phyloP scores from a whole-genome alignment of 2,888 invertebrate species.

The Pecten maximus region DNA sequence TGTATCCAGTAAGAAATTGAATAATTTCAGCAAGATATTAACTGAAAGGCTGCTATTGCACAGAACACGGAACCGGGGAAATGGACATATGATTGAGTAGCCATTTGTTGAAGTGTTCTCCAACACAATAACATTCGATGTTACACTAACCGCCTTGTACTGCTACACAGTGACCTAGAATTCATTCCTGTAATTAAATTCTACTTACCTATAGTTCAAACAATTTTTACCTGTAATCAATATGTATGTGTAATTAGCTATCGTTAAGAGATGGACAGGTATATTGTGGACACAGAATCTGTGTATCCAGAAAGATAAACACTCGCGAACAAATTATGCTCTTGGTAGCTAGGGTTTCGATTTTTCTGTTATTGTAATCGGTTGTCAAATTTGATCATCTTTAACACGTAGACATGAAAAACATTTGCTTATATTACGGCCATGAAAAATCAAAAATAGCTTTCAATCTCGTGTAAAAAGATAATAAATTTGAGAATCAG shows the following conservation, averaged over 20 bases:
- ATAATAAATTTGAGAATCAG: not conserved
- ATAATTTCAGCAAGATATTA: no score
- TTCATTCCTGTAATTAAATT: not conserved
- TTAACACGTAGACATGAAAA: no score
- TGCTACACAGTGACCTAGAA: no score
- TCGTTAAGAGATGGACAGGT: not conserved
- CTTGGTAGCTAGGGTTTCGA: not conserved
- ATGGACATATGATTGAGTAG: no score
- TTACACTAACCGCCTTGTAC: no score
- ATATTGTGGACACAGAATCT: not conserved
- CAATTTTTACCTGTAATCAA: not conserved
- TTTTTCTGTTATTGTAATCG: not conserved
- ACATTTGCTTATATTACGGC: no score
- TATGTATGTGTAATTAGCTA: not conserved
- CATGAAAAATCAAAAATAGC: no score
- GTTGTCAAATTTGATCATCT: not conserved
- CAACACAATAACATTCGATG: no score
- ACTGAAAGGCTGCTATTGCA: no score
- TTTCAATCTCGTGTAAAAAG: not conserved
- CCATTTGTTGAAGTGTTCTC: no score
- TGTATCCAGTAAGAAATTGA: no score
- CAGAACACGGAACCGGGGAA: no score
- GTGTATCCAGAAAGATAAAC: not conserved
- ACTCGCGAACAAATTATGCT: not conserved
- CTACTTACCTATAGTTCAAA: not conserved